Percentiles rank a stretch among this genome's conserved stretches.
Conservation (phyloP, 2,888 invertebrate species). For the Macrophya annulata region DNA sequence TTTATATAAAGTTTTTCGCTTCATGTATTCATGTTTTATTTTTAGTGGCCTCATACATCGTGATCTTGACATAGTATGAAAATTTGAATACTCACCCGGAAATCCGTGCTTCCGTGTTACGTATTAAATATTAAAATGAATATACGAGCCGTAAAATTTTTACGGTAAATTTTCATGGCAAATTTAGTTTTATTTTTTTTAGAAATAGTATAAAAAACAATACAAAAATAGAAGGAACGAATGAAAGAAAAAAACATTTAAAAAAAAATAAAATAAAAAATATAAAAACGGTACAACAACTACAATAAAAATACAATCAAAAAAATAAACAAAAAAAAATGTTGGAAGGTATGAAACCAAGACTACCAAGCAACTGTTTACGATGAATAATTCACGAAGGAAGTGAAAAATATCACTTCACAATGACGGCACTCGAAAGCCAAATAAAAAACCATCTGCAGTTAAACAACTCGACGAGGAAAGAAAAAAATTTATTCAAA, state of each 20-base stretch:
- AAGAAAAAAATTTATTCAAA: neutral
- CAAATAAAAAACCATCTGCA: neutral
- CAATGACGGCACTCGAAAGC: constrained; percentile 6
- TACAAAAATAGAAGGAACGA: neutral
- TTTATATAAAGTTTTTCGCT: neutral
- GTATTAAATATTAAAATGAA: neutral
- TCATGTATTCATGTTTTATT: neutral
- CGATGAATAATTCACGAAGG: constrained; percentile 37
- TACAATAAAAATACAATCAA: neutral
- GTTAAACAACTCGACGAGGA: neutral
- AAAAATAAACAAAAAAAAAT: neutral
- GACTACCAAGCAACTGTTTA: constrained; percentile 1
- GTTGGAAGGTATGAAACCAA: neutral
- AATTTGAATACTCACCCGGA: constrained; percentile 1
- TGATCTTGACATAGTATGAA: neutral
- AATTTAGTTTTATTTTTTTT: neutral
- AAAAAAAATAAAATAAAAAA: neutral
- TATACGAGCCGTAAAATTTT: neutral
- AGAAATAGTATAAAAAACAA: neutral
- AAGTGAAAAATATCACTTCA: constrained; percentile 14
- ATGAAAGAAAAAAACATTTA: no score
- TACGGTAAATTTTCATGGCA: neutral
- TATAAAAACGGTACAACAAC: neutral
- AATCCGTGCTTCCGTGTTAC: constrained; percentile 1
- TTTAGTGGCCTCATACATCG: neutral